Evolutionary conservation across 2,888 invertebrate species (phyloP), one percentile per base, ranked within the genome.

Genomic region (Xanthorhoe spadicearia): DNA sequence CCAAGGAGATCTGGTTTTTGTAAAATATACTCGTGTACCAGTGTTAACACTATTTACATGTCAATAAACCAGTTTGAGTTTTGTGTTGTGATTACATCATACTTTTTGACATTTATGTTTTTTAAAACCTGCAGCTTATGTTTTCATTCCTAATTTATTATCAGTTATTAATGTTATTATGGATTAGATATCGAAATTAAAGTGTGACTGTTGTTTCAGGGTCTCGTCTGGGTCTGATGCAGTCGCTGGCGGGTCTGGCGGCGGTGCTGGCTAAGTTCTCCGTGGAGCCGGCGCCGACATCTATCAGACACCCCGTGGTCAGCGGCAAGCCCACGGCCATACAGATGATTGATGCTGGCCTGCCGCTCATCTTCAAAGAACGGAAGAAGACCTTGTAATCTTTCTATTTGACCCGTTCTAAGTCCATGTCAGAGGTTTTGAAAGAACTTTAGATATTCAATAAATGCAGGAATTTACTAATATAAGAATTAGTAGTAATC

Each of bases 161-260:
- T n/a, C 23, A 23, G 23, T 23, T 23, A 23, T 3, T n/a, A n/a
- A n/a, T n/a, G 23, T 1, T 23, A 23, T 23, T 4, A 23, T 23
- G n/a, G 28, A n/a, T n/a, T 5, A 0, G 32, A 7, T 0, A 6
- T 32, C 8, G 7, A 7, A 6, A 6, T 32, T 7, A 32, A 0
- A 32, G 32, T 32, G 38, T 43, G 38, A 43, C 2, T 43, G 38
- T 43, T 43, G 13, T 46, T 46, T 0, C 73, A 88, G 89, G 88
- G 4, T 84, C 79, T 67, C 84, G 89, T 0, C 71, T 89, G 18
- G 89, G 86, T 0, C 75, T 81, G 64, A 87, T 89, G 89, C 89
- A 88, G 79, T 88, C 88, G 8, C 65, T 88, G 68, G 87, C 58
- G 18, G 58, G 58, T 0, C 38, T 59, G 19, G 58, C 58, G 4